phyloP scores from a whole-genome alignment of 2,113 vertebrate genomes.

The Salvelinus fontinalis region DNA sequence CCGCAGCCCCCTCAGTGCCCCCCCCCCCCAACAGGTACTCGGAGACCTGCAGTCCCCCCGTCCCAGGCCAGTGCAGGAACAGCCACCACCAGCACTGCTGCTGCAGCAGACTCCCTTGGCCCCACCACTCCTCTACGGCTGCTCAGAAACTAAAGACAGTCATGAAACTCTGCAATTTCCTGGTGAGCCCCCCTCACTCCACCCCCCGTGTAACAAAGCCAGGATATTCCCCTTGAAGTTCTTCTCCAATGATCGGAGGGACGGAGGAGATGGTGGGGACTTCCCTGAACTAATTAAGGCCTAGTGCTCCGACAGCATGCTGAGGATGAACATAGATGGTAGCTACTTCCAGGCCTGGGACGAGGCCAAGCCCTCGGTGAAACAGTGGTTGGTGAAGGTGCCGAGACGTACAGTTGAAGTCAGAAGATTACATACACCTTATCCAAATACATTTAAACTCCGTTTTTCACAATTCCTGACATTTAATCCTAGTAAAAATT shows the following conservation, averaged over 20 bases:
- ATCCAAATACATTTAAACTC: too few species aligned
- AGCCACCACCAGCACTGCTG: not conserved
- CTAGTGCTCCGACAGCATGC: conserved; percentile 45
- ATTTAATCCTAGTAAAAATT: too few species aligned
- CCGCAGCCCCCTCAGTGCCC: conserved; percentile 5
- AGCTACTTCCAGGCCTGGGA: conserved; percentile 79
- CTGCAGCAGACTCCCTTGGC: not conserved
- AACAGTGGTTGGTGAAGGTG: conserved; percentile 71
- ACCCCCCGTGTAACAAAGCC: conserved; percentile 40
- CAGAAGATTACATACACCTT: too few species aligned
- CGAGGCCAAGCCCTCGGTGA: conserved; percentile 62
- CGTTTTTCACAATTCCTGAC: too few species aligned
- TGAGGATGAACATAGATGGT: conserved; percentile 68
- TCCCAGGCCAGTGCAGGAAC: conserved; percentile 9
- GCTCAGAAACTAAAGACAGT: conserved; percentile 67
- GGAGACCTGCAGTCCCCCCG: too few species aligned
- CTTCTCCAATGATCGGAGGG: conserved; percentile 59
- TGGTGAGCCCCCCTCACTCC: conserved; percentile 63
- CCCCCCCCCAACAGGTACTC: too few species aligned
- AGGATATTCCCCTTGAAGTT: conserved; percentile 66
- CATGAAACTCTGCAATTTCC: conserved; percentile 66
- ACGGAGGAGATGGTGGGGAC: not conserved
- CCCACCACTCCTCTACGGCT: conserved; percentile 25
- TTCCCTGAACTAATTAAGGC: conserved; percentile 33
- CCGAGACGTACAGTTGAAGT: conserved; percentile 51